Percentiles rank a stretch among this genome's conserved stretches.
Conservation (phyloP, 2,113 vertebrate species). For the Macaca mulatta region DNA sequence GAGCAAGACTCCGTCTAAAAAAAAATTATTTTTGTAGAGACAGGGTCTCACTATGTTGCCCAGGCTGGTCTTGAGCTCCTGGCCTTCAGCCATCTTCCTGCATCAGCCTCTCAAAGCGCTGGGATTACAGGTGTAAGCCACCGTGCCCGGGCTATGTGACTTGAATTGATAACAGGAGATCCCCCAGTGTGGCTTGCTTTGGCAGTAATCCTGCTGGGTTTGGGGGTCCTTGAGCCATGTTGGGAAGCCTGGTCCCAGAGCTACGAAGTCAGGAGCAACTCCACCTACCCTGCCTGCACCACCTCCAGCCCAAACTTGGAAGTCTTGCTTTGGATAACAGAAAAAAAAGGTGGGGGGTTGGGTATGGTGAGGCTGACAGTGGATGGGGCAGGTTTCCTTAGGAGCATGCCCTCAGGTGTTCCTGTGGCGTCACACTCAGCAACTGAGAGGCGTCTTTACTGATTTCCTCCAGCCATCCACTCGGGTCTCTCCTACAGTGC, state of each 20-base stretch:
- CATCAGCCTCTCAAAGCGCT: not conserved
- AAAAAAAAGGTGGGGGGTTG: not conserved
- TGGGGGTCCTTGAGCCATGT: not conserved
- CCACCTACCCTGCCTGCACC: no score
- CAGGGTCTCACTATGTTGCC: not conserved
- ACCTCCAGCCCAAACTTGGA: accelerated
- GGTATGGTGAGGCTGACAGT: not conserved
- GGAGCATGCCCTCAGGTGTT: not conserved
- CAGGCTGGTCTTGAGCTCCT: not conserved
- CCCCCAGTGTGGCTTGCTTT: not conserved
- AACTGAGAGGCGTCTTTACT: no score
- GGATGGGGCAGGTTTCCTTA: not conserved
- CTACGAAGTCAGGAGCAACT: not conserved
- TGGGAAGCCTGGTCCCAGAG: not conserved
- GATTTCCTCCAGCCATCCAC: not conserved
- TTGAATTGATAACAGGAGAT: not conserved
- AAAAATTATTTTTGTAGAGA: not conserved
- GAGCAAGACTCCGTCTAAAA: no score
- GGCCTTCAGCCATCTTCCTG: not conserved
- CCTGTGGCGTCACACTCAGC: not conserved
- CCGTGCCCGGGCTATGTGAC: not conserved
- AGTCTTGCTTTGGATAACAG: not conserved
- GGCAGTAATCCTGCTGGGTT: not conserved
- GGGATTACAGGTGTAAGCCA: not conserved
- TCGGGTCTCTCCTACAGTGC: not conserved